phyloP scores from a whole-genome alignment of 64 coral and sea anemone species.

The Montipora cactus region DNA sequence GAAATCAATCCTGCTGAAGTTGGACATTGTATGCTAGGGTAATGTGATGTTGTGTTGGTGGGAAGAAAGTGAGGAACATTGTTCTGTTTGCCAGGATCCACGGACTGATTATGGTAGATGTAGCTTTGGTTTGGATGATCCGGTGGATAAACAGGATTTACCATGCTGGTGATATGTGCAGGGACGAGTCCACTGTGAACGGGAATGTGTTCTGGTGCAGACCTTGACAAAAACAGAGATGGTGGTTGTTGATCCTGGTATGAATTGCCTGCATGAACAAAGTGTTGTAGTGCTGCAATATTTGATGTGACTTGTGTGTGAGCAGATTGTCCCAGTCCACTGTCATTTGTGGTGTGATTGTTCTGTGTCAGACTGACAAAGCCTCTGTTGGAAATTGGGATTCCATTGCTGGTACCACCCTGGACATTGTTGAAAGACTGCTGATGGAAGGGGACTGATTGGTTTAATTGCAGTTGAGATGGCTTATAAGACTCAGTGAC shows the following conservation, averaged over 20 bases:
- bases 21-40: not conserved
- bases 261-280: not conserved
- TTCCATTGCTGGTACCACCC: not conserved
- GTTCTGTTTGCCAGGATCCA: conserved; percentile 6
- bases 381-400: not conserved
- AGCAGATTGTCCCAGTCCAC: not conserved
- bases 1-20: conserved; percentile 9
- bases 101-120: conserved; percentile 8
- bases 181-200: conserved; percentile 14
- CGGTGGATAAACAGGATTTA: not conserved
- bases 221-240: conserved; percentile 22
- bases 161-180: not conserved
- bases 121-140: conserved; percentile 26
- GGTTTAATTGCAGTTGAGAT: conserved; percentile 1
- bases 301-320: conserved; percentile 11
- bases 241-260: conserved; percentile 3
- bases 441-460: conserved; percentile 10
- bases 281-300: conserved; percentile 4
- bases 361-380: conserved; percentile 3
- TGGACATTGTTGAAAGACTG: not conserved
- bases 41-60: not conserved
- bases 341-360: not conserved
- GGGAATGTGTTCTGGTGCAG: conserved; percentile 23
- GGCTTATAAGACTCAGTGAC: conserved; percentile 8
- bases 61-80: conserved; percentile 13